phyloP scores from a whole-genome alignment of 2,888 invertebrate species.

The Dascillus cervinus region DNA sequence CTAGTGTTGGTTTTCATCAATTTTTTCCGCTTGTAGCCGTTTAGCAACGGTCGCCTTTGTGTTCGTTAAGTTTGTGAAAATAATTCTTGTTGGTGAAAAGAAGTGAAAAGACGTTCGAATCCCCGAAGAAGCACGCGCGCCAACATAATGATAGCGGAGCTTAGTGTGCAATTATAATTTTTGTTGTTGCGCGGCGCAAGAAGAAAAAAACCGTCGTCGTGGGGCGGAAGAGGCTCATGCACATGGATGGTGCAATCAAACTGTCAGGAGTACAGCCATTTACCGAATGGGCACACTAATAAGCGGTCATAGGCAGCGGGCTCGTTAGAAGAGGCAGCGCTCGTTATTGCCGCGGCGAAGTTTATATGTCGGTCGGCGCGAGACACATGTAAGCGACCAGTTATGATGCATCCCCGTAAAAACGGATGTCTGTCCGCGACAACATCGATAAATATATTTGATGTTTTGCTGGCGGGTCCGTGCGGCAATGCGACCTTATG shows the following conservation, averaged over 20 bases:
- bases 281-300: constrained; percentile 27
- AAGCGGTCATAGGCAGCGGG: constrained; percentile 24
- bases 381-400: constrained; percentile 24
- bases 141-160: no score
- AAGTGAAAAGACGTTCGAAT: no score
- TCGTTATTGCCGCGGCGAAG: constrained; percentile 28
- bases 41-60: no score
- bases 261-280: constrained; percentile 27
- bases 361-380: constrained; percentile 21
- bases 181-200: neutral
- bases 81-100: no score
- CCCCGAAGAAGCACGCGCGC: no score
- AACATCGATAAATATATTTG: constrained; percentile 31
- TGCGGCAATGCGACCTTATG: constrained; percentile 17
- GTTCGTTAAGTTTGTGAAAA: no score
- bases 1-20: no score
- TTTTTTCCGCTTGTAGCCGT: no score
- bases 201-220: neutral
- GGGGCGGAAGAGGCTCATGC: constrained; percentile 20
- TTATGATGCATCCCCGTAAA: constrained; percentile 27
- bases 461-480: constrained; percentile 25
- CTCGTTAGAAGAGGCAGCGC: constrained; percentile 21
- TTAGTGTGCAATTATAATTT: no score
- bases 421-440: constrained; percentile 26
- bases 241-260: constrained; percentile 30